phyloP scores from a whole-genome alignment of 2,797 vertebrate species.

The Crax fasciolata region DNA sequence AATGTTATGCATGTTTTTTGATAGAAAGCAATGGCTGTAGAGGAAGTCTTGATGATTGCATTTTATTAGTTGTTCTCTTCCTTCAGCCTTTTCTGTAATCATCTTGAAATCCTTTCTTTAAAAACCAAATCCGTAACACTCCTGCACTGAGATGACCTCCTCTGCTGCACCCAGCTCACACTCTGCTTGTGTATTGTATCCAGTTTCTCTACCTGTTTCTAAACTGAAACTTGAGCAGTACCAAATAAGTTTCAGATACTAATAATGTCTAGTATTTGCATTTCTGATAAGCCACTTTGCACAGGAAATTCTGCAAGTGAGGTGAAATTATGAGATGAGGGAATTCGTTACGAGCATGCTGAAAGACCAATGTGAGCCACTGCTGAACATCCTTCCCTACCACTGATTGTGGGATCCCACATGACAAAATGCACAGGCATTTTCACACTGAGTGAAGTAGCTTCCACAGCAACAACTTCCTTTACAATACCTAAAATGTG shows the following conservation, averaged over 20 bases:
- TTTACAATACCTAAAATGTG: neutral
- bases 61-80: neutral
- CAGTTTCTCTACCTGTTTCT: neutral
- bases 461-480: neutral
- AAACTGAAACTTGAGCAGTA: neutral
- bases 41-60: neutral
- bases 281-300: neutral
- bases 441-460: neutral
- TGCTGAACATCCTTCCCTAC: neutral
- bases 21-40: neutral
- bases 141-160: neutral
- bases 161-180: neutral
- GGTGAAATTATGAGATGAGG: neutral
- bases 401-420: rapidly evolving
- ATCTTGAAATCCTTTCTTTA: neutral
- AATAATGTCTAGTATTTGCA: neutral
- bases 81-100: neutral
- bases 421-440: rapidly evolving
- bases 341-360: neutral
- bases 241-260: neutral
- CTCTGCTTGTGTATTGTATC: too few relatives aligned
- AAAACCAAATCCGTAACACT: neutral
- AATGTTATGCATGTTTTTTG: neutral
- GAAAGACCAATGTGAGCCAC: neutral
- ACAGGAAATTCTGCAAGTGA: neutral